Evolutionary conservation across 2,888 invertebrate species (phyloP), one percentile per base, ranked within the genome.

Genomic region (Sturmia bella): DNA sequence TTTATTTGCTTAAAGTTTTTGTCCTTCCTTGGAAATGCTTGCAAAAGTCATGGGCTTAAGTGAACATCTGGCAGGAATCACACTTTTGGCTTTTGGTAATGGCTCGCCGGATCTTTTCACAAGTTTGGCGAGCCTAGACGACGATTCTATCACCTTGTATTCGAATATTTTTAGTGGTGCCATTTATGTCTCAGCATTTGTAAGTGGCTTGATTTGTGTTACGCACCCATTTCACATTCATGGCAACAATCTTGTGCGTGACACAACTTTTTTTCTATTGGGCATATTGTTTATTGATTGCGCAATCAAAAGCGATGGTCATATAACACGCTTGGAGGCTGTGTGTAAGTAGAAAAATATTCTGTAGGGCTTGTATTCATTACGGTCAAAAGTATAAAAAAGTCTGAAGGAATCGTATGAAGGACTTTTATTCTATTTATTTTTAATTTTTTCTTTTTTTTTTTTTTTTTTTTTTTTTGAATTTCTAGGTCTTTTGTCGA

Each of bases 41-140:
- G 91, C 93, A 1, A 86, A 89, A 61, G 85, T 90, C 1, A 85
- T 93, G 66, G 89, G 88, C 17, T 86, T 93, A 74, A 93, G 92
- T 59, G 92, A 93, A 83, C 92, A 91, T 86, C 90, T 93, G 50
- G 93, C 93, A 3, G 94, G 94, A 11, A 94, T 94, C 15, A 94
- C 94, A 21, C 92, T 95, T 83, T 88, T 95, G 85, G 94, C 94
- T 0, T 94, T 95, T 88, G 95, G 94, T 13, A 95, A 95, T 87
- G 94, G 94, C 48, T 93, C 94, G 1, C 94, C 94, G 1, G 95
- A 95, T 88, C 92, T 95, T 68, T 94, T 94, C 86, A 93, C 94
- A 24, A 92, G 93, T 17, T 88, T 94, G 21, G 93, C 85, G 0
- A 59, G 84, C 13, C 92, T 85, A 0, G 73, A 92, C 17, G 91